Conservation (phyloP, 2,888 invertebrate species). For the Homarus gammarus region DNA sequence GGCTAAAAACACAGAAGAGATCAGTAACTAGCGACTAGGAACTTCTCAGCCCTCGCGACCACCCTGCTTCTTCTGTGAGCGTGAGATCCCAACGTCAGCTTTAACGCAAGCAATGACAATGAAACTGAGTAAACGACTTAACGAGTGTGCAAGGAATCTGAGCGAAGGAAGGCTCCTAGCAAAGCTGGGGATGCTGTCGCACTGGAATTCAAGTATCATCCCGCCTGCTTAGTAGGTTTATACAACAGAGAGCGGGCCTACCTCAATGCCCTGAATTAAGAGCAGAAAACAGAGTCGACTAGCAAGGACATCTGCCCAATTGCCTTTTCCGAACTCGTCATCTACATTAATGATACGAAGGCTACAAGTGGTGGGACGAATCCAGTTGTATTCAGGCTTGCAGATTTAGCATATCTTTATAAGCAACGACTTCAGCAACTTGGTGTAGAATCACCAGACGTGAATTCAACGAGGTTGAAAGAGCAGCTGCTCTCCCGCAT, state of each 20-base stretch:
- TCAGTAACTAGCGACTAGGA: too few species aligned
- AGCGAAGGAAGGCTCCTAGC: too few species aligned
- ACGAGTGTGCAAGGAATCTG: too few species aligned
- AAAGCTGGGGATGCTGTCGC: too few species aligned
- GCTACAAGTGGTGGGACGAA: neutral
- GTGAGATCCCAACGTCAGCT: too few species aligned
- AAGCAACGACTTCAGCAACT: slow-evolving; percentile 15
- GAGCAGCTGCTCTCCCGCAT: slow-evolving; percentile 7
- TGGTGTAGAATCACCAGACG: slow-evolving; percentile 18
- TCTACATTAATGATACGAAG: neutral
- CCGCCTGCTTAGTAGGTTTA: neutral
- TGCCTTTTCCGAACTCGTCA: slow-evolving; percentile 20
- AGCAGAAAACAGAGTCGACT: neutral
- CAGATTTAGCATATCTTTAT: slow-evolving; percentile 9
- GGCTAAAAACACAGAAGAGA: too few species aligned
- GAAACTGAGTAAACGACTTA: too few species aligned
- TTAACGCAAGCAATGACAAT: too few species aligned
- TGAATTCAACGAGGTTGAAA: slow-evolving; percentile 40
- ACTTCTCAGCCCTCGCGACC: too few species aligned
- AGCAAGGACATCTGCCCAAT: slow-evolving; percentile 6
- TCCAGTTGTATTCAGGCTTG: slow-evolving; percentile 27
- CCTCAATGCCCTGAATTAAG: too few species aligned
- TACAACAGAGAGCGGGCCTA: slow-evolving; percentile 28
- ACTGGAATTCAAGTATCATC: slow-evolving; percentile 29
- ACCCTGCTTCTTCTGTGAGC: too few species aligned